phyloP scores from a whole-genome alignment of 2,888 invertebrate genomes.

The Tolmerus cingulatus region DNA sequence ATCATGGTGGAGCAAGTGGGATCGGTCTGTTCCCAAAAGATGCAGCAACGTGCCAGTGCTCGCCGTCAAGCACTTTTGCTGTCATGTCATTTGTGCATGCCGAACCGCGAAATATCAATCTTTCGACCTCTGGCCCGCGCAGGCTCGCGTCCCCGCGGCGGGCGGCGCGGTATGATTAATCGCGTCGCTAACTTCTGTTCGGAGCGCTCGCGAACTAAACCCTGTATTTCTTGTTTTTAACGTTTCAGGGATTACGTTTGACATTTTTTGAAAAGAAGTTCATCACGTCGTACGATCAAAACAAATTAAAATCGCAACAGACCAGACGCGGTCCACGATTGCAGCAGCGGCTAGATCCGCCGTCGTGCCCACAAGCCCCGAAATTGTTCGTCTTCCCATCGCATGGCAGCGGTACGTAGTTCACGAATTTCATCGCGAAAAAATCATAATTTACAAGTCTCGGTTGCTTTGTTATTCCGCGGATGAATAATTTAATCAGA shows the following conservation, averaged over 20 bases:
- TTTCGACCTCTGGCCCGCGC: slow-evolving; percentile 11
- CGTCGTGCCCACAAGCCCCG: not conserved
- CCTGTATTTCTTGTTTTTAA: not conserved
- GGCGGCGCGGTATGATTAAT: not conserved
- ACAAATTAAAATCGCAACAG: slow-evolving; percentile 25
- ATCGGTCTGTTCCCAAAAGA: not conserved
- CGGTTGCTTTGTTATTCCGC: not conserved
- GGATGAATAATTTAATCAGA: slow-evolving; percentile 11
- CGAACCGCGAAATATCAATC: not conserved
- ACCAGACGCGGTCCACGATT: not conserved
- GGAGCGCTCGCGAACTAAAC: not conserved
- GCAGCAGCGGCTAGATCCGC: not conserved
- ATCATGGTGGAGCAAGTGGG: not conserved
- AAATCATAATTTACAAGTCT: not conserved
- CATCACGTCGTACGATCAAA: slow-evolving; percentile 7
- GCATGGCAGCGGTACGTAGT: not conserved
- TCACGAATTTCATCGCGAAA: not conserved
- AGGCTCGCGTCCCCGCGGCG: not conserved
- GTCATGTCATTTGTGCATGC: slow-evolving; percentile 1
- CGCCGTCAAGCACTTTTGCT: not conserved
- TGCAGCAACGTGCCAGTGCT: too few species aligned
- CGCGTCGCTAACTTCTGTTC: slow-evolving; percentile 14
- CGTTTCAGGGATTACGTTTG: not conserved
- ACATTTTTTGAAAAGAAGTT: slow-evolving; percentile 25
- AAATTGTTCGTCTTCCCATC: not conserved